Evolutionary conservation across 2,888 invertebrate genomes (phyloP).

Genomic region (Merodon equestris): DNA sequence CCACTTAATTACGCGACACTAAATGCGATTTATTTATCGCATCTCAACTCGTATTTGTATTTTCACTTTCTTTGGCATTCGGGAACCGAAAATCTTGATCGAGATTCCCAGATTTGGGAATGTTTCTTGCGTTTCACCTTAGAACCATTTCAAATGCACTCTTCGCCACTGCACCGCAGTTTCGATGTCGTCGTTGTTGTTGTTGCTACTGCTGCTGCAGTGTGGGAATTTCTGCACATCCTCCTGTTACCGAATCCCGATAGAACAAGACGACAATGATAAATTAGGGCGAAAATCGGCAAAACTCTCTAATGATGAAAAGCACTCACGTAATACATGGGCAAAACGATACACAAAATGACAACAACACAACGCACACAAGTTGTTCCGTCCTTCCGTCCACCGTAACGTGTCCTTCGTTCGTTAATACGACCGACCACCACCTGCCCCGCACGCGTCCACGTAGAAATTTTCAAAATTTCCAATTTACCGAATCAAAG

Average conservation of each 20-base stretch:
- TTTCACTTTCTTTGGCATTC: constrained; percentile 52
- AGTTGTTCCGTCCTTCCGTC: constrained; percentile 23
- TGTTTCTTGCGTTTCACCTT: not conserved
- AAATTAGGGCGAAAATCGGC: constrained; percentile 34
- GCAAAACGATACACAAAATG: constrained; percentile 55
- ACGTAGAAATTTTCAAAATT: constrained; percentile 59
- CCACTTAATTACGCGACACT: constrained; percentile 55
- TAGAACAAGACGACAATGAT: constrained; percentile 43
- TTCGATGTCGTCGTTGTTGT: too few relatives aligned
- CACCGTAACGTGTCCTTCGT: too few relatives aligned
- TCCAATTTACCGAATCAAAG: not conserved
- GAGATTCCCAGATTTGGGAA: too few relatives aligned
- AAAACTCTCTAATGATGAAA: constrained; percentile 24
- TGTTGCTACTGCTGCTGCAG: not conserved
- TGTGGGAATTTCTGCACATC: constrained; percentile 10
- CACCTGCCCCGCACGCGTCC: constrained; percentile 69
- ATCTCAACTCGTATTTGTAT: constrained; percentile 41
- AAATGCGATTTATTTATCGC: constrained; percentile 19
- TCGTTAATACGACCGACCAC: constrained; percentile 60
- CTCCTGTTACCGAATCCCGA: constrained; percentile 39
- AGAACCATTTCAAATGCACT: constrained; percentile 4
- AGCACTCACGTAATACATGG: constrained; percentile 55
- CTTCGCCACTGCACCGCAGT: constrained; percentile 28
- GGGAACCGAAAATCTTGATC: constrained; percentile 1
- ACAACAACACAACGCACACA: constrained; percentile 67